phyloP scores from a whole-genome alignment of 2,797 vertebrate genomes.

The Danio albolineatus region DNA sequence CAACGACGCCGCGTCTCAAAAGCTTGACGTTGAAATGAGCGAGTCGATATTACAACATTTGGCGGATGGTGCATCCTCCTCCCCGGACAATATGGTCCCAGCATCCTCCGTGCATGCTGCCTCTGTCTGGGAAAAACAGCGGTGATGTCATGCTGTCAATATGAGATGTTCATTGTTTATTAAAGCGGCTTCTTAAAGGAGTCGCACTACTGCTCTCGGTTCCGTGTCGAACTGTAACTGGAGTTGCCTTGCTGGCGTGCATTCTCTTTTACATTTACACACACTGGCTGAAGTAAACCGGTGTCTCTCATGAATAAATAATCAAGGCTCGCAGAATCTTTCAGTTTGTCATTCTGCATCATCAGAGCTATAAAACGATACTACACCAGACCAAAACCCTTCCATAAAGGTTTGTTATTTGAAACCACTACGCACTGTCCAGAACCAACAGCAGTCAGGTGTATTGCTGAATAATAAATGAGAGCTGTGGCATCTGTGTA shows the following conservation, averaged over 20 bases:
- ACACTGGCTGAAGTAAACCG: neutral
- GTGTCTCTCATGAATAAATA: constrained; percentile 40
- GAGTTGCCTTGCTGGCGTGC: constrained; percentile 5
- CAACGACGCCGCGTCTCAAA: constrained; percentile 10
- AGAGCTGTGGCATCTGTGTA: constrained; percentile 58
- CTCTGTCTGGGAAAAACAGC: constrained; percentile 78
- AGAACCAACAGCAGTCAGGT: constrained; percentile 48
- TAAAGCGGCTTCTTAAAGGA: constrained; percentile 88
- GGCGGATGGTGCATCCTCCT: constrained; percentile 28
- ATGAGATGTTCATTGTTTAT: constrained; percentile 88
- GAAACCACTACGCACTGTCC: constrained; percentile 48
- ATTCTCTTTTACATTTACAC: constrained; percentile 20
- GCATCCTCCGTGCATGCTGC: constrained; percentile 42
- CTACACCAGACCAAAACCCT: constrained; percentile 26
- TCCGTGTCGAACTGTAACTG: constrained; percentile 34
- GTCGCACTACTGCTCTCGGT: constrained; percentile 72
- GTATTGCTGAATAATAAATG: constrained; percentile 62
- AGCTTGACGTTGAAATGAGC: neutral
- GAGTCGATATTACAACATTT: neutral
- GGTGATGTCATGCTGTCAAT: constrained; percentile 90
- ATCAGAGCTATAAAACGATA: constrained; percentile 13
- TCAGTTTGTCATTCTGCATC: neutral
- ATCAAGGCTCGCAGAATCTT: constrained; percentile 12
- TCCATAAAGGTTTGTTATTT: constrained; percentile 49
- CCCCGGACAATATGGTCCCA: constrained; percentile 41